Evolutionary conservation across 1,140 invertebrate species (phyloP), one percentile per base, ranked within the genome.

Genomic region (Maniola jurtina): DNA sequence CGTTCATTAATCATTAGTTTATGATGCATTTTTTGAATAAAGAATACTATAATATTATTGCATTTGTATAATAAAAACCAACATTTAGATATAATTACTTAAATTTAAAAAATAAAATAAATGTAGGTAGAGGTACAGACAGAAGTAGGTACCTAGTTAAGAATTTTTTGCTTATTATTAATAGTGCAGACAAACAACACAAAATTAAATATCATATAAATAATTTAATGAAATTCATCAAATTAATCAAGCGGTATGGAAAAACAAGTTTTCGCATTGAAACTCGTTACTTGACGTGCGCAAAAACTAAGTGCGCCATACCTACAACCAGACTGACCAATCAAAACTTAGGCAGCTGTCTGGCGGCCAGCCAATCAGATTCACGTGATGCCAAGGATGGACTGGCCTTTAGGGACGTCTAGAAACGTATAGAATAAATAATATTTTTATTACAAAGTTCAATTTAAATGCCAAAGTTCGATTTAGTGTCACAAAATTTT

Each of bases 271-370:
- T 55, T 25, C 3, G 13, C 34, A 7, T 55, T 55, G 35, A 55
- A 52, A 55, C 13, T 34, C 38, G 36, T 55, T 52, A n/a, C 50
- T 42, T 15, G 36, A 63, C 35, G 52, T 62, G 36, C 15, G 38
- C 61, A 63, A 55, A 63, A 63, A 63, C 61, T 48, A 42, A 35
- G 52, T 56, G 14, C 38, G 57, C 15, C 50, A 60, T 66, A 61
- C 40, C 38, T 63, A 63, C 52, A 5, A n/a, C n/a, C n/a, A 11
- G 13, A 4, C 33, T 15, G 40, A 57, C 65, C 65, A 66, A 66
- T 66, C 58, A 56, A 56, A 61, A 48, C 50, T 66, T 56, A 56
- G 65, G 50, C 65, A 63, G 61, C 61, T 63, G 61, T 40, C 61
- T 55, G 36, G 58, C 50, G 58, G 45, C 15, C 52, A 34, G 59